Evolutionary conservation across 2,113 vertebrate species (phyloP).

Genomic region (Uria lomvia): DNA sequence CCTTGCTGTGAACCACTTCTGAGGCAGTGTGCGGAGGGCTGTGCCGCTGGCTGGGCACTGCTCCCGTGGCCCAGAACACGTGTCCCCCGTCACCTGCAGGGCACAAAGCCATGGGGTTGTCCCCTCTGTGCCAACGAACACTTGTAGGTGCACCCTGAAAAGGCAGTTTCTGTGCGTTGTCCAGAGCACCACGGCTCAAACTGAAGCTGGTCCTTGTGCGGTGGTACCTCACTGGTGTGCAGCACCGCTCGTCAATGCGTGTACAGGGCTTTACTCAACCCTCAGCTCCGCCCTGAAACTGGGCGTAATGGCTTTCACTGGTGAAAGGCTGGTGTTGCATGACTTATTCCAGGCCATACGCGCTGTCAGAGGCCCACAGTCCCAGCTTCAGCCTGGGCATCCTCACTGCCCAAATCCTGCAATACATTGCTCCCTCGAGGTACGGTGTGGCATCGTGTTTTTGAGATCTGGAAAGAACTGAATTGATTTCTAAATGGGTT

Average conservation of each 20-base stretch:
- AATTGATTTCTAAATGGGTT: neutral
- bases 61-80: rapidly evolving
- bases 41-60: rapidly evolving
- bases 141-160: too few relatives aligned
- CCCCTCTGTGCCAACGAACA: neutral
- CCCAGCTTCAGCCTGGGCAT: too few relatives aligned
- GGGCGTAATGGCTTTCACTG: neutral
- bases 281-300: neutral
- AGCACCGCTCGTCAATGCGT: rapidly evolving
- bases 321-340: neutral
- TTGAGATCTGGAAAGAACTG: neutral
- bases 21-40: neutral
- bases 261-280: neutral
- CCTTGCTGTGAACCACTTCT: too few relatives aligned
- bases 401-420: neutral
- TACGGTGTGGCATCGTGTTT: rapidly evolving
- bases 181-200: neutral
- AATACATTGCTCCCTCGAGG: rapidly evolving
- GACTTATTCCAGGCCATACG: rapidly evolving
- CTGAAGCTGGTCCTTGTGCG: neutral
- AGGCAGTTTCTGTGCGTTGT: neutral
- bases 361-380: neutral
- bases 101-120: neutral
- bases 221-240: too few relatives aligned
- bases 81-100: neutral